Percentiles rank a stretch among this genome's conserved stretches.
Evolutionary conservation across 2,113 vertebrate species (phyloP).

Genomic region (Argyrosomus japonicus): DNA sequence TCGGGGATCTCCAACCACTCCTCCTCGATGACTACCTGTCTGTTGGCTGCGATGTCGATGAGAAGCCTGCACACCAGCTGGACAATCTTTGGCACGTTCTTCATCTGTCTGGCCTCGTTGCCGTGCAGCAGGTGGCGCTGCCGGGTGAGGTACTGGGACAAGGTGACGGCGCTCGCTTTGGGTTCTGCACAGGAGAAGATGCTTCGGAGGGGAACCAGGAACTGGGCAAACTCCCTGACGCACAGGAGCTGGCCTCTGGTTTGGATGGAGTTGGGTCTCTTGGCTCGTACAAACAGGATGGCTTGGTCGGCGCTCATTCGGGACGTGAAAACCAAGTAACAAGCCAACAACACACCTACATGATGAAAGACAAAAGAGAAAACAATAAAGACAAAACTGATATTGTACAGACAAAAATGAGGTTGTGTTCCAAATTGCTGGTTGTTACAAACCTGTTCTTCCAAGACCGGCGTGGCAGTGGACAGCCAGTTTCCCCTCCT

Average conservation of each 20-base stretch:
- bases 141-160: constrained; percentile 93
- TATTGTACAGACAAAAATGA: not conserved
- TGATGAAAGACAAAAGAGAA: not conserved
- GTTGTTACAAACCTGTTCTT: constrained; percentile 90
- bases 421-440: not conserved
- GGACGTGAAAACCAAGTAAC: constrained; percentile 95
- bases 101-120: constrained; percentile 95
- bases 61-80: constrained; percentile 91
- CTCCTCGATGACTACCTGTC: constrained; percentile 83
- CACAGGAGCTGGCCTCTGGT: constrained; percentile 95
- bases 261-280: constrained; percentile 96
- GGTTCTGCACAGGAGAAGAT: constrained; percentile 93
- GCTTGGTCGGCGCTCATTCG: constrained; percentile 97
- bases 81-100: constrained; percentile 93
- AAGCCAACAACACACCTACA: constrained; percentile 94
- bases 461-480: constrained; percentile 98
- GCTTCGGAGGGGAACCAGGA: constrained; percentile 91
- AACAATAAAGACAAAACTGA: not conserved
- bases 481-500: constrained; percentile 95
- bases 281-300: constrained; percentile 95
- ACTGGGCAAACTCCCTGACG: constrained; percentile 94
- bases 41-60: constrained; percentile 90
- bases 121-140: constrained; percentile 96
- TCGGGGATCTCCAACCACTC: constrained; percentile 84
- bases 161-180: constrained; percentile 87